These are phyloP conservation scores for Phylloscopus collybita DNA, from an alignment of 2,797 vertebrate genomes.

Conservation along the genomic window DNA sequence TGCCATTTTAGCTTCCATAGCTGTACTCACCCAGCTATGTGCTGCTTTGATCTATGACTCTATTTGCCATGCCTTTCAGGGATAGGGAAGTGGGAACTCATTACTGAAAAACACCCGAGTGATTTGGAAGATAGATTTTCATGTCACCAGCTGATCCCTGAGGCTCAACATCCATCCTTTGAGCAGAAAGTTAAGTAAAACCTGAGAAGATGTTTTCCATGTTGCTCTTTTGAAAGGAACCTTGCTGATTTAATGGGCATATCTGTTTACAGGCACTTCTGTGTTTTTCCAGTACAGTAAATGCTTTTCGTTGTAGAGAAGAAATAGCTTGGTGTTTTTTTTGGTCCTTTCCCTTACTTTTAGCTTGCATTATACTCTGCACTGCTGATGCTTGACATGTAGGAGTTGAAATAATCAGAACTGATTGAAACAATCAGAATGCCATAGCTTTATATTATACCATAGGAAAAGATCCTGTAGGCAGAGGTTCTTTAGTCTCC, in stretches of 20 bases:
- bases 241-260: neutral
- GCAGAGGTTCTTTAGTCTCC: neutral
- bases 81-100: conserved; percentile 9
- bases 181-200: conserved; percentile 53
- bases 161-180: neutral
- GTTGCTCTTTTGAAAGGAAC: neutral
- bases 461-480: neutral
- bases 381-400: neutral
- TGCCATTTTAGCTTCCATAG: conserved; percentile 25
- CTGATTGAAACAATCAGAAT: neutral
- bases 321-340: neutral
- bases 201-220: conserved; percentile 13
- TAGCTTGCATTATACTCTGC: neutral
- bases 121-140: conserved; percentile 61
- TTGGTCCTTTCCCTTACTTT: neutral
- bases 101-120: conserved; percentile 29
- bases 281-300: neutral
- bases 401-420: neutral
- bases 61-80: conserved; percentile 44
- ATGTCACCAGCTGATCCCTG: conserved; percentile 36
- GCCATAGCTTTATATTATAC: neutral
- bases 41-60: conserved; percentile 43
- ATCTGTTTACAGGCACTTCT: neutral
- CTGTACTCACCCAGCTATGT: neutral
- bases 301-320: neutral